phyloP scores from a whole-genome alignment of 2,888 invertebrate species.

The Erebia epiphron region DNA sequence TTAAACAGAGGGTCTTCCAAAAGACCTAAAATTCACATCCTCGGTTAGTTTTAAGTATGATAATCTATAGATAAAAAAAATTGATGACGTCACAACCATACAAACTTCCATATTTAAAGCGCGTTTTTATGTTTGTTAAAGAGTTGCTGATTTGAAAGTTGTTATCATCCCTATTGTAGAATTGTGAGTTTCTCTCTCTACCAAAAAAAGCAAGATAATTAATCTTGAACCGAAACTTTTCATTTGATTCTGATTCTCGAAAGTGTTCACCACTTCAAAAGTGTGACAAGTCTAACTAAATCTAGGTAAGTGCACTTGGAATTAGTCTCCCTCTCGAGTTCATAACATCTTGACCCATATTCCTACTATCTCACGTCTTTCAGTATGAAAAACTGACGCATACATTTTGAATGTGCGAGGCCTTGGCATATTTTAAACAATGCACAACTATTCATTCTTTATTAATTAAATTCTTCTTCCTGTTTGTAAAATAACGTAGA shows the following conservation, averaged over 20 bases:
- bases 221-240: too few species aligned
- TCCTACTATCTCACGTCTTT: slow-evolving; percentile 4
- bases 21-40: too few species aligned
- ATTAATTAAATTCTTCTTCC: not conserved
- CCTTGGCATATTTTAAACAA: slow-evolving; percentile 8
- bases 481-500: not conserved
- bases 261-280: not conserved
- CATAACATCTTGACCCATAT: slow-evolving; percentile 16
- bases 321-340: slow-evolving; percentile 5
- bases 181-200: too few species aligned
- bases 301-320: not conserved
- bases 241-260: not conserved
- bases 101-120: too few species aligned
- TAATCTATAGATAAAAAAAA: too few species aligned
- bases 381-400: slow-evolving; percentile 5
- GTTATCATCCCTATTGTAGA: too few species aligned
- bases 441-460: not conserved
- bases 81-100: too few species aligned
- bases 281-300: not conserved
- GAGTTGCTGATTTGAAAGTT: too few species aligned
- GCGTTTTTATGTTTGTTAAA: too few species aligned
- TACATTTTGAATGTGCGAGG: slow-evolving; percentile 2
- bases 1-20: too few species aligned
- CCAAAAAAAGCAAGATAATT: too few species aligned
- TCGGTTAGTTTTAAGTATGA: too few species aligned